Percentiles rank a stretch among this genome's conserved stretches.
These are phyloP conservation scores for Drosophila kanekoi DNA, from an alignment of 2,888 invertebrate species.

Conservation along the genomic window DNA sequence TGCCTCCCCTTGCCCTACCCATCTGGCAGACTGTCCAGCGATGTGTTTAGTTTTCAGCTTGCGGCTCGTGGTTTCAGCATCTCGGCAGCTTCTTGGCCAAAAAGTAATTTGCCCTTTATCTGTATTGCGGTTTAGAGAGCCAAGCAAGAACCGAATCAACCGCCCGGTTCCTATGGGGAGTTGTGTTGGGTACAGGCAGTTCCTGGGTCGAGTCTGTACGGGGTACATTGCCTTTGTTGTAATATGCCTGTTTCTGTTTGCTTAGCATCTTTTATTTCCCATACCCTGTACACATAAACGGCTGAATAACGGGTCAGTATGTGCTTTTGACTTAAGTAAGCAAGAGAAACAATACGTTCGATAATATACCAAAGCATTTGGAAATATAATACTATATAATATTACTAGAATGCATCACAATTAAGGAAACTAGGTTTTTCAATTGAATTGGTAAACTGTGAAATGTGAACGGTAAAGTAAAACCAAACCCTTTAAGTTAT, in stretches of 20 bases:
- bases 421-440: too few relatives aligned
- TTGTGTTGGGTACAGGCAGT: slow-evolving; percentile 14
- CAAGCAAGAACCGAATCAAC: slow-evolving; percentile 48
- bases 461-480: too few relatives aligned
- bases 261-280: background rate
- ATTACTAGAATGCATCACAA: too few relatives aligned
- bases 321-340: too few relatives aligned
- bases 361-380: too few relatives aligned
- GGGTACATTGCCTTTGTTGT: slow-evolving; percentile 26
- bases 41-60: slow-evolving; percentile 68
- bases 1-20: background rate
- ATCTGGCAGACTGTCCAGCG: slow-evolving; percentile 42
- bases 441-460: too few relatives aligned
- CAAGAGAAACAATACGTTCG: too few relatives aligned
- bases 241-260: slow-evolving; percentile 36
- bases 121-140: slow-evolving; percentile 77
- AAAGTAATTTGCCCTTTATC: slow-evolving; percentile 80
- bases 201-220: slow-evolving; percentile 1
- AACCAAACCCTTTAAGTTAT: too few relatives aligned
- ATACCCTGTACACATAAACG: background rate
- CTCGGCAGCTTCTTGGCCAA: slow-evolving; percentile 74
- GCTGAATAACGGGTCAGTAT: background rate
- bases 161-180: slow-evolving; percentile 31
- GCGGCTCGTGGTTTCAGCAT: slow-evolving; percentile 66
- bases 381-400: too few relatives aligned